Base-by-base conservation (phyloP, 2,113 vertebrate species). In the Callionymus lyra region DNA sequence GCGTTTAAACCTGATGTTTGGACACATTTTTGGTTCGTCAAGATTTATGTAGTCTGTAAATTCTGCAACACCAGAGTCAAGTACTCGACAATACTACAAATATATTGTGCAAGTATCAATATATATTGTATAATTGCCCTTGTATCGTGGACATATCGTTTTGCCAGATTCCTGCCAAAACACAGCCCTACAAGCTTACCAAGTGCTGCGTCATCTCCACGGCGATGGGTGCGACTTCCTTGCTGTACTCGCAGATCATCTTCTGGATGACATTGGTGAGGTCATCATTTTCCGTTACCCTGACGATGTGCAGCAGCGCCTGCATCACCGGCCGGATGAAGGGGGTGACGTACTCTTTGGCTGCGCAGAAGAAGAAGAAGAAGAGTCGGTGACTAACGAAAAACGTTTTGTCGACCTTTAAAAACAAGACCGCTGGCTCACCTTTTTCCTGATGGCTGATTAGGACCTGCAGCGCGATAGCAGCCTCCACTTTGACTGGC, bases 401-500 rank as follows among this genome's bases (percentile, higher is more conserved):
- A 5, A 21, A 6, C 1, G 16, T 42, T 0, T 18, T 18, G 6
- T 12, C 21, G 4, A 8, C 8, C 21, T 8, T 27, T 27, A 27
- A 27, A 27, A 27, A 27, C 21, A 27, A n/a, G 21, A 27, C 21
- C 8, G 8, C 4, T 5, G 21, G 11, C 63, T 57, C 79, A 96
- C 94, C 94, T 92, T 97, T 97, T 76, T 98, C 94, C 79, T 98
- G 95, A 83, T 97, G 97, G 81, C 93, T 97, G 73, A 99, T 96
- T 65, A 99, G 88, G 56, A 97, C 94, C 57, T 99, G 95, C 61
- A 99, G 84, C 11, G 94, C 94, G 41, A 99, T 99, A 47, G 94
- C 94, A 18, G 95, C 95, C 84, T 97, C 95, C 48, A 99, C 94
- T 75, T 99, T 97, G 16, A 99, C 95, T 16, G 95, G 94, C 94